These are phyloP conservation scores for Centropus unirufus DNA, from an alignment of 2,113 vertebrate species.

Conservation along the genomic window DNA sequence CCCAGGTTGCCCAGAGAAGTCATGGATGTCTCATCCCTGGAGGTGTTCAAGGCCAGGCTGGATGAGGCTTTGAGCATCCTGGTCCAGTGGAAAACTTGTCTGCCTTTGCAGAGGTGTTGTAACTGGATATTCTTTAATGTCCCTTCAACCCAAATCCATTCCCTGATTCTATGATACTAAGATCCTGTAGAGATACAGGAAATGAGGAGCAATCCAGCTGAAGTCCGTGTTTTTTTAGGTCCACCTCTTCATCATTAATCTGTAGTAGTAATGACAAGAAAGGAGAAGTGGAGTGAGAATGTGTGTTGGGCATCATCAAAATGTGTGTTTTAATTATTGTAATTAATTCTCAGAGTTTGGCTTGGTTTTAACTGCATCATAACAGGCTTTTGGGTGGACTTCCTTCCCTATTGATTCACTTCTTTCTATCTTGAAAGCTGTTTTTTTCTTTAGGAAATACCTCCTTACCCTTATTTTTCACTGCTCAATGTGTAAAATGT, in stretches of 20 bases:
- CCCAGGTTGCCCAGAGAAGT: no score
- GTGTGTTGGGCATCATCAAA: not conserved
- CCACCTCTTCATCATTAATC: not conserved
- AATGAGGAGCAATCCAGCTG: not conserved
- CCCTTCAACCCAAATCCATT: no score
- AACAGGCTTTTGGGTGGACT: not conserved
- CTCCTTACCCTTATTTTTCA: not conserved
- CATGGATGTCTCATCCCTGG: no score
- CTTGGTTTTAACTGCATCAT: not conserved
- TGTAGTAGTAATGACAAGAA: not conserved
- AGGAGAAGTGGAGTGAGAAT: not conserved
- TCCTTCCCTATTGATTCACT: not conserved
- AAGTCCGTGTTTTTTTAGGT: not conserved
- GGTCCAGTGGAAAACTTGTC: no score
- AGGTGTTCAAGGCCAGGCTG: no score
- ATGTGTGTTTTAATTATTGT: not conserved
- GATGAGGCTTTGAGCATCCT: no score
- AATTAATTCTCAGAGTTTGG: not conserved
- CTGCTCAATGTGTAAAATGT: slow-evolving; percentile 17
- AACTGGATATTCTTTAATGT: no score
- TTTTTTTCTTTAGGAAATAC: not conserved
- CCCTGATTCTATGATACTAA: not conserved
- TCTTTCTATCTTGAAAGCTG: not conserved
- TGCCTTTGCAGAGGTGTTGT: no score
- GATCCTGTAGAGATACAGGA: not conserved